These are phyloP conservation scores for Tragelaphus scriptus DNA, from an alignment of 2,113 vertebrate species.

Conservation along the genomic window DNA sequence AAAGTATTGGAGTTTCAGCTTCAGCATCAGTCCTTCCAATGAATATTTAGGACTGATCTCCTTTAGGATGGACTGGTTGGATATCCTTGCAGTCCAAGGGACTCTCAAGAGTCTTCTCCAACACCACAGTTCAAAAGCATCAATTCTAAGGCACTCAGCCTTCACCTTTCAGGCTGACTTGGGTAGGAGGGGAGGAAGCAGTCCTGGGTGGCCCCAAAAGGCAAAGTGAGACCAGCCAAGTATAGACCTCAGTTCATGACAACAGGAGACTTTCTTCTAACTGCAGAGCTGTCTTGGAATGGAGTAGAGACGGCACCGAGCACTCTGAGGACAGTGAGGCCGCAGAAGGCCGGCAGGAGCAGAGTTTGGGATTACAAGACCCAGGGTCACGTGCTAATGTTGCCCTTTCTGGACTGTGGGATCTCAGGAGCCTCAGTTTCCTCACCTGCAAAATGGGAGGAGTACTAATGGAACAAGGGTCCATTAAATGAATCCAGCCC, in stretches of 20 bases:
- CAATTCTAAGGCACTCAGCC: not conserved
- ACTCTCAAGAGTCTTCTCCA: not conserved
- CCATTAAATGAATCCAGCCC: not conserved
- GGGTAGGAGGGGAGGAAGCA: not conserved
- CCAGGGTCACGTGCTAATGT: not conserved
- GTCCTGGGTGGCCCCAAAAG: not conserved
- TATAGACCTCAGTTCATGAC: not conserved
- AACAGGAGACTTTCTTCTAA: not conserved
- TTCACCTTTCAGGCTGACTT: not conserved
- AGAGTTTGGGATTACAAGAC: not conserved
- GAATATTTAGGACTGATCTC: not conserved
- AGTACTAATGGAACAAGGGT: not conserved
- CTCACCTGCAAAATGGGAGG: not conserved
- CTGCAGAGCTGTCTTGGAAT: not conserved
- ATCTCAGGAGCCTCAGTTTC: not conserved
- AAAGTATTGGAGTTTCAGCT: not conserved
- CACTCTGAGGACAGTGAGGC: fast-evolving
- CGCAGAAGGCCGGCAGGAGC: fast-evolving
- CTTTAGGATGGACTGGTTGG: not conserved
- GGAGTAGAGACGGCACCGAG: fast-evolving
- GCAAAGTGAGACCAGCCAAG: too few relatives aligned
- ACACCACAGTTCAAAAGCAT: not conserved
- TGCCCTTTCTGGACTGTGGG: not conserved
- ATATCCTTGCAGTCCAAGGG: not conserved
- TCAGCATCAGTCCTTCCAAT: not conserved